Evolutionary conservation across 2,888 invertebrate genomes (phyloP).

Genomic region (Noctuana brunneofusca): DNA sequence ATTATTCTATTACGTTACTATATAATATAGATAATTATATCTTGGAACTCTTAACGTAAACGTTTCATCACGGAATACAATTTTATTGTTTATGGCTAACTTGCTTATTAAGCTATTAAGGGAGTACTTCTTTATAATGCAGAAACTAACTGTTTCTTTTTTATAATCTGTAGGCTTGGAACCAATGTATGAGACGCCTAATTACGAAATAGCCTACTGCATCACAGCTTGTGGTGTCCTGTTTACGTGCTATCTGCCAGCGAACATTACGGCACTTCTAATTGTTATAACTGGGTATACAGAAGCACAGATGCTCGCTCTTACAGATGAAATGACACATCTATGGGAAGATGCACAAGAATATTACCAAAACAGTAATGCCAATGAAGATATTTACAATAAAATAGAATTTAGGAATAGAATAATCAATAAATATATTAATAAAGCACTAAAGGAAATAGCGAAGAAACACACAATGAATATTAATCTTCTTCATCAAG

Average conservation of each 20-base stretch:
- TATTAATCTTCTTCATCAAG: slow-evolving; percentile 45
- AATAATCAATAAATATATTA: slow-evolving; percentile 49
- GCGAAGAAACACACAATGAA: slow-evolving; percentile 50
- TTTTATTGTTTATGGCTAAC: too few relatives aligned
- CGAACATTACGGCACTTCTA: slow-evolving; percentile 51
- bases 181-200: slow-evolving; percentile 57
- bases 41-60: too few relatives aligned
- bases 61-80: too few relatives aligned
- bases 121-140: background rate
- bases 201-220: slow-evolving; percentile 53
- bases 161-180: slow-evolving; percentile 53
- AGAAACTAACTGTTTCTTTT: background rate
- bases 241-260: slow-evolving; percentile 49
- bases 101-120: too few relatives aligned
- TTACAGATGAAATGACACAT: slow-evolving; percentile 52
- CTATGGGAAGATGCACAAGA: slow-evolving; percentile 52
- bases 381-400: slow-evolving; percentile 6
- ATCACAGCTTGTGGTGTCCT: slow-evolving; percentile 40
- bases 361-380: slow-evolving; percentile 30
- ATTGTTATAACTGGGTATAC: slow-evolving; percentile 55
- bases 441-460: slow-evolving; percentile 45
- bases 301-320: slow-evolving; percentile 58
- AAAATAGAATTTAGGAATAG: slow-evolving; percentile 23
- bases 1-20: too few relatives aligned
- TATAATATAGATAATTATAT: too few relatives aligned